phyloP scores from a whole-genome alignment of 1,140 invertebrate genomes.

The Pomacea maculata region DNA sequence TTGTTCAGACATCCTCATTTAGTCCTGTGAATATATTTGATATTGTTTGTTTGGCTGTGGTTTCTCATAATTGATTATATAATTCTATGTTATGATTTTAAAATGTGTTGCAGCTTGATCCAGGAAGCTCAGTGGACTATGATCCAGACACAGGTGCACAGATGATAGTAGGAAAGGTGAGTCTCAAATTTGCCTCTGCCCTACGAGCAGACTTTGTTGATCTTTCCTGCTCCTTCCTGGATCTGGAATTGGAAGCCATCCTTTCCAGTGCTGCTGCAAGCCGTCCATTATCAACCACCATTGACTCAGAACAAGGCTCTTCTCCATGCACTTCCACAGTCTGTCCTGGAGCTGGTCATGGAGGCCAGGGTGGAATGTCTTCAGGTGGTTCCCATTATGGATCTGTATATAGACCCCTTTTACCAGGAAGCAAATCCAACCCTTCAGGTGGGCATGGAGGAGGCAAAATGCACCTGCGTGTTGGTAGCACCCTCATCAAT shows the following conservation, averaged over 20 bases:
- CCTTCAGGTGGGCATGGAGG: conserved; percentile 40
- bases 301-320: conserved; percentile 41
- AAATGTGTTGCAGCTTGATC: conserved; percentile 38
- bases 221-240: conserved; percentile 41
- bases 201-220: conserved; percentile 52
- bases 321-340: conserved; percentile 8
- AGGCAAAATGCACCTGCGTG: conserved; percentile 43
- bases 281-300: conserved; percentile 34
- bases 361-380: conserved; percentile 43
- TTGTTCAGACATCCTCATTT: too few relatives aligned
- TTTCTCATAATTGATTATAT: too few relatives aligned
- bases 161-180: conserved; percentile 45
- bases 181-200: conserved; percentile 44
- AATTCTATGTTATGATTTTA: too few relatives aligned
- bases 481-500: conserved; percentile 42
- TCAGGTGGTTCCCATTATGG: conserved; percentile 40
- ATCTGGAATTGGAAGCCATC: conserved; percentile 46
- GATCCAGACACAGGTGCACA: conserved; percentile 48
- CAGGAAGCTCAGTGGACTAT: conserved; percentile 47
- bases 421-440: conserved; percentile 46
- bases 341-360: conserved; percentile 48
- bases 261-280: conserved; percentile 45
- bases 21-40: too few relatives aligned
- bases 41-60: too few relatives aligned
- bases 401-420: conserved; percentile 47